Evolutionary conservation across 2,888 invertebrate species (phyloP).

Genomic region (Caenorhabditis uteleia): DNA sequence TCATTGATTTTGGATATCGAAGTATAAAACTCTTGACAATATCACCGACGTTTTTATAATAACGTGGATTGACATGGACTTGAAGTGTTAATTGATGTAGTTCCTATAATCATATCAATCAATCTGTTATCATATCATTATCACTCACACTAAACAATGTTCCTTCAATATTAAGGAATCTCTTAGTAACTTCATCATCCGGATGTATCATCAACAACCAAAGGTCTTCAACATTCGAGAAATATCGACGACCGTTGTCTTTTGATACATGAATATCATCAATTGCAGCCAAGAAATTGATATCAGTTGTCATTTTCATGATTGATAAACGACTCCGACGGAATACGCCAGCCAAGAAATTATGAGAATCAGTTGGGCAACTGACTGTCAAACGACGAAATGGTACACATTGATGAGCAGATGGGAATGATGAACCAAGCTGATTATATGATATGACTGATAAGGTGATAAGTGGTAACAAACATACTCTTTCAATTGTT

Average conservation of each 20-base stretch:
- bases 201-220: constrained; percentile 49
- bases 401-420: constrained; percentile 39
- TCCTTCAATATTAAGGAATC: constrained; percentile 35
- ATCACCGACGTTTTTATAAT: constrained; percentile 34
- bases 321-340: constrained; percentile 44
- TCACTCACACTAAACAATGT: constrained; percentile 45
- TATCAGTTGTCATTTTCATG: constrained; percentile 47
- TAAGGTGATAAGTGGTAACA: not conserved
- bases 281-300: constrained; percentile 45
- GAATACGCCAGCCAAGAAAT: constrained; percentile 48
- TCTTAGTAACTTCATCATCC: constrained; percentile 33
- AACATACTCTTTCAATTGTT: constrained; percentile 44
- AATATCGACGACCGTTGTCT: constrained; percentile 41
- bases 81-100: constrained; percentile 46
- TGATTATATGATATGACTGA: constrained; percentile 9
- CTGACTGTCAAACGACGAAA: constrained; percentile 46
- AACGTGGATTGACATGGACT: constrained; percentile 38
- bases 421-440: constrained; percentile 41
- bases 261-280: constrained; percentile 45
- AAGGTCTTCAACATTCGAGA: constrained; percentile 48
- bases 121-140: not conserved
- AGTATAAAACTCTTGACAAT: constrained; percentile 41
- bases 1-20: constrained; percentile 42
- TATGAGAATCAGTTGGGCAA: constrained; percentile 44
- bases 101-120: constrained; percentile 32